Percentiles rank a stretch among this genome's conserved stretches.
These are phyloP conservation scores for Chironomus striatipennis DNA, from an alignment of 1,140 invertebrate genomes.

Conservation along the genomic window DNA sequence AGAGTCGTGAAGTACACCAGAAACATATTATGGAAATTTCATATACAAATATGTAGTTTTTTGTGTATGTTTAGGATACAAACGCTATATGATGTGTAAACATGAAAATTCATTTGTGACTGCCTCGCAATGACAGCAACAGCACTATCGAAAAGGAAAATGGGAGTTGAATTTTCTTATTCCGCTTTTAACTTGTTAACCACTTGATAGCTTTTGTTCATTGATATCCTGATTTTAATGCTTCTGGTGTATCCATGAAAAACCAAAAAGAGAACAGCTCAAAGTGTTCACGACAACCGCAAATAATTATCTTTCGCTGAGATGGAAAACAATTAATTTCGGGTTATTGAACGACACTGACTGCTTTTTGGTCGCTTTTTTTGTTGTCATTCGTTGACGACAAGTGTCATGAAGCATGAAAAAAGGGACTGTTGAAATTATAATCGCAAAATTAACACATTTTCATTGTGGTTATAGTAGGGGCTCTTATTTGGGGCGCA, in stretches of 20 bases:
- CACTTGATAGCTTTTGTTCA: too few relatives aligned
- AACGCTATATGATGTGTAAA: too few relatives aligned
- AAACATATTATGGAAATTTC: slow-evolving; percentile 2
- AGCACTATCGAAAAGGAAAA: neutral
- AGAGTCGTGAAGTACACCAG: neutral
- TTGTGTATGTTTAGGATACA: too few relatives aligned
- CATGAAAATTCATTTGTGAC: too few relatives aligned
- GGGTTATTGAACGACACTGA: neutral
- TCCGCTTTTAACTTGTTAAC: neutral
- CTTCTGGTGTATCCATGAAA: too few relatives aligned
- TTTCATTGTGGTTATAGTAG: neutral
- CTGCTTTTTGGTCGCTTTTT: too few relatives aligned
- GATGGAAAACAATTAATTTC: neutral
- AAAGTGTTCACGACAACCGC: neutral
- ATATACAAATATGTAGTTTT: neutral
- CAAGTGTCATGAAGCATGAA: too few relatives aligned
- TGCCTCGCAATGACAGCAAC: too few relatives aligned
- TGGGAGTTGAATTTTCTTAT: neutral
- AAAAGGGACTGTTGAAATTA: neutral
- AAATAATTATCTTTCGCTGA: slow-evolving; percentile 14
- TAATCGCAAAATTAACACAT: neutral
- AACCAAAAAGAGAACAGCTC: too few relatives aligned
- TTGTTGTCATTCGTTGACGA: too few relatives aligned
- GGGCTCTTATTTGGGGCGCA: too few relatives aligned
- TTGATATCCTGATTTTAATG: too few relatives aligned